Percentiles rank a stretch among this genome's conserved stretches.
Conservation (phyloP, 2,113 vertebrate species). For the Spea bombifrons region DNA sequence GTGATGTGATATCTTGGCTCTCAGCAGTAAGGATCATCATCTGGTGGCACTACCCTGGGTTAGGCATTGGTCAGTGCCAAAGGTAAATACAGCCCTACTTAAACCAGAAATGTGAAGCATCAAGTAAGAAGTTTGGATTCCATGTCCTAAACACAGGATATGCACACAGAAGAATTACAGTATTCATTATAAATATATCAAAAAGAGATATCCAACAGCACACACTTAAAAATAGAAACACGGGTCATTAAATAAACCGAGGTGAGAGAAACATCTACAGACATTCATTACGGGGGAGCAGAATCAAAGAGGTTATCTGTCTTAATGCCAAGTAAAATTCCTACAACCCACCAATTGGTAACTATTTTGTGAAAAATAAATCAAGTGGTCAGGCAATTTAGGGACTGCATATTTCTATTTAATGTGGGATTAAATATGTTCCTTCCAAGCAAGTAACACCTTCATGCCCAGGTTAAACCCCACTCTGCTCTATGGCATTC, state of each 20-base stretch:
- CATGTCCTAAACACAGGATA: slow-evolving; percentile 2
- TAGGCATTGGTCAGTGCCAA: too few species aligned
- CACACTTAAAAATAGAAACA: slow-evolving; percentile 2
- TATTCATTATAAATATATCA: neutral
- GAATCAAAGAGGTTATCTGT: neutral
- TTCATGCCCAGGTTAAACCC: neutral
- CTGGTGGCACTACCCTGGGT: too few species aligned
- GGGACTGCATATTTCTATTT: neutral
- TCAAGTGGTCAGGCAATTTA: neutral
- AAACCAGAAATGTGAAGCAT: neutral
- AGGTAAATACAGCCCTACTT: too few species aligned
- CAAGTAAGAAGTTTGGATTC: neutral
- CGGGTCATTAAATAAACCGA: slow-evolving; percentile 3
- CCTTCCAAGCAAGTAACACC: neutral
- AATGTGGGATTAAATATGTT: neutral
- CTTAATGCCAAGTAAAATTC: neutral
- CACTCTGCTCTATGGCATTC: neutral
- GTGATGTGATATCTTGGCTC: too few species aligned
- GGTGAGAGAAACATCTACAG: neutral
- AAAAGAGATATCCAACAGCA: neutral
- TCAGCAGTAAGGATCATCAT: too few species aligned
- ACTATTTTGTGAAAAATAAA: neutral
- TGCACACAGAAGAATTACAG: neutral
- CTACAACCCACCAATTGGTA: neutral
- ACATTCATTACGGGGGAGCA: neutral